Evolutionary conservation across 1,140 invertebrate genomes (phyloP).

Genomic region (Drosophila jambulina): DNA sequence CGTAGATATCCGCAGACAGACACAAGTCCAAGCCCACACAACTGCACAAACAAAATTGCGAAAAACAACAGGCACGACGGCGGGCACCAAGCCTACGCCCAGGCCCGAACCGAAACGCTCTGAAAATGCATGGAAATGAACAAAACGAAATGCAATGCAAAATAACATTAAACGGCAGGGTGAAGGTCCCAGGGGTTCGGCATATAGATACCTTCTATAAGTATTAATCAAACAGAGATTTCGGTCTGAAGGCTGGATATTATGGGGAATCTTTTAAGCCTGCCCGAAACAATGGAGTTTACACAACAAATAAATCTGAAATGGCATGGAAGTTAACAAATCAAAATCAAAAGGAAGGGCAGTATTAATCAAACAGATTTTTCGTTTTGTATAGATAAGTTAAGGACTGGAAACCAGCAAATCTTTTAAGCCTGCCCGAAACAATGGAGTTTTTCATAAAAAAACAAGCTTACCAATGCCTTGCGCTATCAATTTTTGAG

Average conservation of each 20-base stretch:
- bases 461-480: not conserved
- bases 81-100: slow-evolving; percentile 31
- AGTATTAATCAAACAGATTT: not conserved
- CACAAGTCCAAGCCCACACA: slow-evolving; percentile 38
- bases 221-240: not conserved
- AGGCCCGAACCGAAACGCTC: slow-evolving; percentile 36
- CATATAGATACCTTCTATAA: slow-evolving; percentile 19
- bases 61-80: slow-evolving; percentile 29
- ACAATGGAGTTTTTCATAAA: not conserved
- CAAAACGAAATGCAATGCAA: slow-evolving; percentile 38
- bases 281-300: not conserved
- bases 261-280: not conserved
- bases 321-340: not conserved
- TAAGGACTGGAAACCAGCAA: not conserved
- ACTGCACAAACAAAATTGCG: slow-evolving; percentile 51
- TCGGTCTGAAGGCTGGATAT: not conserved
- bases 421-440: not conserved
- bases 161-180: slow-evolving; percentile 25
- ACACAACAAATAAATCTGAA: not conserved
- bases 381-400: not conserved
- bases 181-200: slow-evolving; percentile 5
- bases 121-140: slow-evolving; percentile 52
- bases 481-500: not conserved
- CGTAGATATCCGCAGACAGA: slow-evolving; percentile 7
- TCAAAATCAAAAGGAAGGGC: too few relatives aligned